Conservation (phyloP, 2,888 invertebrate genomes). For the Drosophila borborema region DNA sequence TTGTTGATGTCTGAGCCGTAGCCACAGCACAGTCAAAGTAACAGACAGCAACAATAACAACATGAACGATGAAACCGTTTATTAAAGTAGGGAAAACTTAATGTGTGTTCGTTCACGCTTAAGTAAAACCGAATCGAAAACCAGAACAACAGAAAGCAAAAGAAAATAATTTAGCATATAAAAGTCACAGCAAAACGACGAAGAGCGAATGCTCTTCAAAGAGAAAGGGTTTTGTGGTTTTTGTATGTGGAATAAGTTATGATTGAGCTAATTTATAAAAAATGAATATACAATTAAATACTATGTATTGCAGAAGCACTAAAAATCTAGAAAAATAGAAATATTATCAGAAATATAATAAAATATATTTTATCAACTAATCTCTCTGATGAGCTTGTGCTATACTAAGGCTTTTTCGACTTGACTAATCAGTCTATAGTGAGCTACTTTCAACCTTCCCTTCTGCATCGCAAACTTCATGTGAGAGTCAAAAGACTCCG, state of each 20-base stretch:
- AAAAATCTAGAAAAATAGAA: neutral
- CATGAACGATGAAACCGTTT: constrained; percentile 61
- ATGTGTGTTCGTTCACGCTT: constrained; percentile 72
- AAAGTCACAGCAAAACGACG: neutral
- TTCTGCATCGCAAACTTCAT: neutral
- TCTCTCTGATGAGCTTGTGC: neutral
- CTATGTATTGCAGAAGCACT: neutral
- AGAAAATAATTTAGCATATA: constrained; percentile 18
- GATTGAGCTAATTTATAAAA: too few species aligned
- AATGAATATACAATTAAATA: too few species aligned
- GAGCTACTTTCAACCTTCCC: neutral
- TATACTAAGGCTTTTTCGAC: neutral
- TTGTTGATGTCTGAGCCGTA: constrained; percentile 60
- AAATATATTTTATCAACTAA: neutral
- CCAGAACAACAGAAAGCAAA: constrained; percentile 60
- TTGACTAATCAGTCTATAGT: neutral
- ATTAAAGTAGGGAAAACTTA: constrained; percentile 77
- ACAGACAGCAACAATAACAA: constrained; percentile 18
- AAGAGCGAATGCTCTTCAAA: neutral
- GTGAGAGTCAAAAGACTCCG: neutral
- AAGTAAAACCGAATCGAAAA: constrained; percentile 75
- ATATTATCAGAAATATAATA: neutral
- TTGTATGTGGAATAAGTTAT: neutral
- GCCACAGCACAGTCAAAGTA: constrained; percentile 1
- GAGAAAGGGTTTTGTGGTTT: neutral